Conservation (phyloP, 2,888 invertebrate genomes). For the Calliphora vomitoria region DNA sequence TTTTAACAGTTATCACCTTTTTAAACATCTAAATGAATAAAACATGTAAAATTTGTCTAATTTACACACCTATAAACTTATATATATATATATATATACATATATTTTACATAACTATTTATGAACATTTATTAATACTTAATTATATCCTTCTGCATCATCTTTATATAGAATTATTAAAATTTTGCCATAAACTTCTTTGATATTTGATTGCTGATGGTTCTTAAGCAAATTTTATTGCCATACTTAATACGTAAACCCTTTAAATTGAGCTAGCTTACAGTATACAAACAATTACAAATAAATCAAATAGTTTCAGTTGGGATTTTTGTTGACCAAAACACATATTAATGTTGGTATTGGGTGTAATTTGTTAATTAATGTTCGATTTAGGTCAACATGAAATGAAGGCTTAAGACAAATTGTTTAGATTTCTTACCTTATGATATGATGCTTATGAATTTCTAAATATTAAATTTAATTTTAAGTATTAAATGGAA, state of each 20-base stretch:
- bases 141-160: not conserved
- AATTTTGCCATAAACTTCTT: not conserved
- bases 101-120: too few relatives aligned
- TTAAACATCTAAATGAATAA: too few relatives aligned
- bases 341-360: not conserved
- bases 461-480: not conserved
- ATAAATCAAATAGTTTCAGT: slow-evolving; percentile 3
- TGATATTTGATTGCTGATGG: too few relatives aligned
- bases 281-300: not conserved
- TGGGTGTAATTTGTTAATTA: slow-evolving; percentile 41
- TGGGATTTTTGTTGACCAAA: not conserved
- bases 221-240: too few relatives aligned
- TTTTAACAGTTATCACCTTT: too few relatives aligned
- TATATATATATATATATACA: too few relatives aligned
- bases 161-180: not conserved
- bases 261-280: not conserved
- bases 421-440: not conserved
- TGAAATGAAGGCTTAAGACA: not conserved
- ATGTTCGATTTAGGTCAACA: slow-evolving; percentile 23
- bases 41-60: too few relatives aligned
- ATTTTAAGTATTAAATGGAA: not conserved
- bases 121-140: not conserved
- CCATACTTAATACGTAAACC: too few relatives aligned
- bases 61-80: too few relatives aligned
- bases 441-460: too few relatives aligned